A percentile compares a stretch with the other conserved stretches of the same genome.
These are phyloP conservation scores for Autographa gamma DNA, from an alignment of 2,888 invertebrate species.

Conservation along the genomic window DNA sequence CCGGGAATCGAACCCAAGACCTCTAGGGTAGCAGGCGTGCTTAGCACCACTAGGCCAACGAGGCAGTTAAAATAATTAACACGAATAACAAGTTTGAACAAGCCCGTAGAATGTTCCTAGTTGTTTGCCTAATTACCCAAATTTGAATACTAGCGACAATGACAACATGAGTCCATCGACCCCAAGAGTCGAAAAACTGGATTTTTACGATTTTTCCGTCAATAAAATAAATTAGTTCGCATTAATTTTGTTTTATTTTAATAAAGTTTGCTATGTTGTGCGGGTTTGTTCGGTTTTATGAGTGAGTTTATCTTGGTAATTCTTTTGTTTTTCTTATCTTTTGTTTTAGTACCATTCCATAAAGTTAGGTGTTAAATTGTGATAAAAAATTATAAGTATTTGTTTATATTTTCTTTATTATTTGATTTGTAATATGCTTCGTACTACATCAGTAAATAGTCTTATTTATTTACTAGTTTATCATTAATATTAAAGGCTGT, in stretches of 20 bases:
- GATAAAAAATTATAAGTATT: too few species aligned
- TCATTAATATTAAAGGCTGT: too few species aligned
- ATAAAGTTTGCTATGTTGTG: slow-evolving; percentile 16
- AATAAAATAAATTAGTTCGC: slow-evolving; percentile 36
- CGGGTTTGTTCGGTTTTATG: slow-evolving; percentile 7
- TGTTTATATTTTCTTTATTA: too few species aligned
- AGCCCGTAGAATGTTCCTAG: slow-evolving; percentile 15
- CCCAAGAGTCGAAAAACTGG: slow-evolving; percentile 43
- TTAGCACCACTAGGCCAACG: too few species aligned
- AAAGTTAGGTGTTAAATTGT: too few species aligned
- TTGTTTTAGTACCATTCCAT: too few species aligned
- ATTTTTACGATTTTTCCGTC: slow-evolving; percentile 32
- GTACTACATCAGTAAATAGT: too few species aligned
- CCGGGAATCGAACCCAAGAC: too few species aligned
- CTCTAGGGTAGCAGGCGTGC: too few species aligned
- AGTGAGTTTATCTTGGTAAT: neutral
- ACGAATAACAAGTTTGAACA: slow-evolving; percentile 3
- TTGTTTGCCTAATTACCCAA: slow-evolving; percentile 48
- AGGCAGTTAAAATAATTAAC: slow-evolving; percentile 21
- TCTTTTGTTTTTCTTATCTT: neutral
- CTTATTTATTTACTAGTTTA: too few species aligned
- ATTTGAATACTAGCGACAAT: slow-evolving; percentile 27
- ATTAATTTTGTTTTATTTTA: slow-evolving; percentile 14
- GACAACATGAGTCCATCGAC: slow-evolving; percentile 31
- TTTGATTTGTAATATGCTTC: too few species aligned